phyloP scores from a whole-genome alignment of 2,113 vertebrate genomes.

The Dryoscopus gambensis region DNA sequence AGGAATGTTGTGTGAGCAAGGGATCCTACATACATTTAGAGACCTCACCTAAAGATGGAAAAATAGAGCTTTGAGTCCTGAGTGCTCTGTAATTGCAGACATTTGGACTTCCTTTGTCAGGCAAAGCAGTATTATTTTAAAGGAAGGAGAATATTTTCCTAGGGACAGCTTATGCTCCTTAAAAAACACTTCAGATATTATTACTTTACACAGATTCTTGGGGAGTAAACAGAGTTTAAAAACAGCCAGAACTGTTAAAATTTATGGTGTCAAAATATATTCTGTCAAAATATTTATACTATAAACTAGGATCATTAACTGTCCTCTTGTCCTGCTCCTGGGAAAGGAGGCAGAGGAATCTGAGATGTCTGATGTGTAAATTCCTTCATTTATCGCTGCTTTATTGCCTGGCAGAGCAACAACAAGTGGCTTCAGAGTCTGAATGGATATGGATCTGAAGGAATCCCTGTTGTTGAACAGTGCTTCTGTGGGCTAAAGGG shows the following conservation, averaged over 20 bases:
- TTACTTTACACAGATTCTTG: background rate
- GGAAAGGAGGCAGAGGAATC: conserved; percentile 26
- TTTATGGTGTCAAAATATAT: conserved; percentile 44
- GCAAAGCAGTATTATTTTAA: background rate
- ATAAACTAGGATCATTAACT: background rate
- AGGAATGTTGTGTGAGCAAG: background rate
- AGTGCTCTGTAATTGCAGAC: background rate
- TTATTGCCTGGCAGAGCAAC: conserved; percentile 35
- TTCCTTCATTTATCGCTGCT: conserved; percentile 10
- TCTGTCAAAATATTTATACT: conserved; percentile 46
- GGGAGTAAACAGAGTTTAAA: background rate
- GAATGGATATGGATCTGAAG: conserved; percentile 4
- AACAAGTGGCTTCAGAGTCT: conserved; percentile 1
- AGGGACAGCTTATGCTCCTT: conserved; percentile 27
- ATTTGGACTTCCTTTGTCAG: background rate
- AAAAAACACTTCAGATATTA: conserved; percentile 34
- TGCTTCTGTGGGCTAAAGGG: background rate
- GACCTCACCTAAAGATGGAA: background rate
- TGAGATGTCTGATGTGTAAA: conserved; percentile 23
- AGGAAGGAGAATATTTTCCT: background rate
- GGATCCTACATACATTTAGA: fast-evolving
- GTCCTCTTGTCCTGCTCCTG: conserved; percentile 11
- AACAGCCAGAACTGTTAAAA: conserved; percentile 33
- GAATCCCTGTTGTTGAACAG: conserved; percentile 13
- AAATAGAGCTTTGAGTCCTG: background rate